A percentile compares a stretch with the other conserved stretches of the same genome.
These are phyloP conservation scores for Sminthopsis crassicaudata DNA, from an alignment of 2,113 vertebrate genomes.

Conservation along the genomic window DNA sequence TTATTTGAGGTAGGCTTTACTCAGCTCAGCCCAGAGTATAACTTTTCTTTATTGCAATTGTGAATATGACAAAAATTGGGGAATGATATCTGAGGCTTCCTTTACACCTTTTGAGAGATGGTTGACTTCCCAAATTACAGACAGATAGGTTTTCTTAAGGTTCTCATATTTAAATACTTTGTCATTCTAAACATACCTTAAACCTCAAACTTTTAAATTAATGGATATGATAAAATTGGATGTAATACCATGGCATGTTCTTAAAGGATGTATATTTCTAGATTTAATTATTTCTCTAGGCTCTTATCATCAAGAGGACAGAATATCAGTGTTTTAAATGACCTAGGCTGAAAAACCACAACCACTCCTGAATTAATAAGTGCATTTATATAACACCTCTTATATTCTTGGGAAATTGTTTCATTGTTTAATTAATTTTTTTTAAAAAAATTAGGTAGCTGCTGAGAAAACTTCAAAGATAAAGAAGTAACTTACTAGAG, in stretches of 20 bases:
- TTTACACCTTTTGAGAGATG: neutral
- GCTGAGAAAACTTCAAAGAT: conserved; percentile 41
- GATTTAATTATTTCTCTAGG: neutral
- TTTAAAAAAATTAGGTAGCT: conserved; percentile 36
- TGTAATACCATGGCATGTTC: neutral
- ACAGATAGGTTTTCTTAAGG: neutral
- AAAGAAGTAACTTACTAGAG: neutral
- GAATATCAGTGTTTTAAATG: neutral
- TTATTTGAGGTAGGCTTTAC: neutral
- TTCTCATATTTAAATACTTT: conserved; percentile 19
- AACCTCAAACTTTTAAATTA: conserved; percentile 24
- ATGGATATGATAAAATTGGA: neutral
- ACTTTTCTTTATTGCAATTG: neutral
- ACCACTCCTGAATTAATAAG: neutral
- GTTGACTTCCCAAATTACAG: neutral
- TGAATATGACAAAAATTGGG: neutral
- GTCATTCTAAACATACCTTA: conserved; percentile 4
- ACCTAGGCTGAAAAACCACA: neutral
- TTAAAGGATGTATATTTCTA: neutral
- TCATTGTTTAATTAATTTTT: neutral
- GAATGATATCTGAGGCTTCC: neutral
- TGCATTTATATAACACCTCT: neutral
- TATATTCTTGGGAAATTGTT: neutral
- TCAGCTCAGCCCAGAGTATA: neutral
- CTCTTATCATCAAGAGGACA: conserved; percentile 9